These are phyloP conservation scores for Amphipyra tragopoginis DNA, from an alignment of 2,888 invertebrate species.

Conservation along the genomic window DNA sequence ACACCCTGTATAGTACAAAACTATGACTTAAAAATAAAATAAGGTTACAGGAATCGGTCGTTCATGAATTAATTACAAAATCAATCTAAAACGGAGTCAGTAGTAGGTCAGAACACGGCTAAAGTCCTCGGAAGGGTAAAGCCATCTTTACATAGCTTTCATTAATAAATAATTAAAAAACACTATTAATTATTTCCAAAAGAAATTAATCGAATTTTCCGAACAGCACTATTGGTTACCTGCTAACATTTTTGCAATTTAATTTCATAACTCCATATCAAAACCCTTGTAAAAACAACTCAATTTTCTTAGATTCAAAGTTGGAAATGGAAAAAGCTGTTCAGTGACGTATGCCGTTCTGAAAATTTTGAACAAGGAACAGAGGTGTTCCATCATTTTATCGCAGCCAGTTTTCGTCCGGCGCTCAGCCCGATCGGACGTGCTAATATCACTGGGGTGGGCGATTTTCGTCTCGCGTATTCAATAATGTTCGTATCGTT, in stretches of 20 bases:
- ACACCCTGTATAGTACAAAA: too few relatives aligned
- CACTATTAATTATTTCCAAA: constrained; percentile 67
- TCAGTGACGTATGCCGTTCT: constrained; percentile 65
- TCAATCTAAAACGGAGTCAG: too few relatives aligned
- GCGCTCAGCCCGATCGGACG: constrained; percentile 61
- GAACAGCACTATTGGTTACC: constrained; percentile 68
- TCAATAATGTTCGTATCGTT: constrained; percentile 41
- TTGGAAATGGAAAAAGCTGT: constrained; percentile 19
- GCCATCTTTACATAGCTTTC: constrained; percentile 12
- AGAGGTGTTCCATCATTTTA: constrained; percentile 78
- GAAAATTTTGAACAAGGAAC: constrained; percentile 58
- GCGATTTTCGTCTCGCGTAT: constrained; percentile 53
- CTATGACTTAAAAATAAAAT: too few relatives aligned
- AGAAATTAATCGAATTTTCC: constrained; percentile 65
- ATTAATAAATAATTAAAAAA: constrained; percentile 70
- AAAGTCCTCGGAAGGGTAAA: constrained; percentile 2
- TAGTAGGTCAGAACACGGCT: too few relatives aligned
- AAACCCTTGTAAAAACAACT: constrained; percentile 15
- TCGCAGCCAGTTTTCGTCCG: constrained; percentile 70
- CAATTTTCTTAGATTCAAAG: neutral
- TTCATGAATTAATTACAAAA: too few relatives aligned
- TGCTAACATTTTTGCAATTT: constrained; percentile 68
- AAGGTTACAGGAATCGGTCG: too few relatives aligned
- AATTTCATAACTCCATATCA: constrained; percentile 27
- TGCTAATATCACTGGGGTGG: constrained; percentile 9